These are phyloP conservation scores for Drosophila kuntzei DNA, from an alignment of 2,888 invertebrate genomes.

Conservation along the genomic window DNA sequence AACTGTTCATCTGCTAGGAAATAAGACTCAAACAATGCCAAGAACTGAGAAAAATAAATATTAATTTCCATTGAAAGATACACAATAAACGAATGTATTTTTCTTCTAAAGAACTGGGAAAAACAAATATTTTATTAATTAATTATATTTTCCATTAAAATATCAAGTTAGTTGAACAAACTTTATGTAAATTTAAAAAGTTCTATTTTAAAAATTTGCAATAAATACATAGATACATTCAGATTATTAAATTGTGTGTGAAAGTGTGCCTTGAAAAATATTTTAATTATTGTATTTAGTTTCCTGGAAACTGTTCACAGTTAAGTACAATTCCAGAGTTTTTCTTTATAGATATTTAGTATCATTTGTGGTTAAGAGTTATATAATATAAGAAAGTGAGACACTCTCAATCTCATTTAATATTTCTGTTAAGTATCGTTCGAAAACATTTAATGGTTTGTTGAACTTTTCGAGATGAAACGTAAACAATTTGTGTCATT, in stretches of 20 bases:
- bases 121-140: neutral
- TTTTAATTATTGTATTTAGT: neutral
- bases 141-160: too few relatives aligned
- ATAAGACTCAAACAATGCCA: neutral
- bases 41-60: neutral
- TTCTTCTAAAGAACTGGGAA: neutral
- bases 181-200: too few relatives aligned
- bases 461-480: constrained; percentile 36
- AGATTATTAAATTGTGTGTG: too few relatives aligned
- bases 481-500: constrained; percentile 41
- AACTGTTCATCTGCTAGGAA: neutral
- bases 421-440: constrained; percentile 13
- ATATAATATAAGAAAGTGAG: constrained; percentile 8
- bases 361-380: neutral
- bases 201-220: too few relatives aligned
- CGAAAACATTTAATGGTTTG: constrained; percentile 36
- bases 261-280: neutral
- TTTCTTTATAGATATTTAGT: neutral
- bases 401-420: constrained; percentile 29
- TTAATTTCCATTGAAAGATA: neutral
- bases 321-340: constrained; percentile 1
- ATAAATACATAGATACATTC: too few relatives aligned
- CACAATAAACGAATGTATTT: neutral
- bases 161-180: too few relatives aligned
- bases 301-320: neutral